Base-by-base conservation (phyloP, 2,113 vertebrate genomes). In the Anolis carolinensis region DNA sequence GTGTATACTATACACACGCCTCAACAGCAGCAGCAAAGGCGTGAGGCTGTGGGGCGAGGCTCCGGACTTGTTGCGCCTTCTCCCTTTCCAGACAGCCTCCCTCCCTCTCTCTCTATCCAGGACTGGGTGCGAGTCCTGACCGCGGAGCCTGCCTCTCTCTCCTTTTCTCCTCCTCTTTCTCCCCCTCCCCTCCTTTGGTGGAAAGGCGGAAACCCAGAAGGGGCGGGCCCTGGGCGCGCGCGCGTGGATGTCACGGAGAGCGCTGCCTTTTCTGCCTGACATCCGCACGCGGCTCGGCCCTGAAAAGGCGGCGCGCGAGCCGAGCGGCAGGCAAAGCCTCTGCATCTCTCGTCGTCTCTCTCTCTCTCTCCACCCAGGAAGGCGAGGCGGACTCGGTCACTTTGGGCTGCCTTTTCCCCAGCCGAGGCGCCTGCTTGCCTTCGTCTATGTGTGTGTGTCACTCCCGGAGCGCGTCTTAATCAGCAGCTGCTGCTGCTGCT, bases 171-270 rank as follows among this genome's bases (percentile, higher is more conserved):
- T 5, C 5, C 39, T 44, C 39, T 44, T 44, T 44, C 55, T 18
- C 18, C 30, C 5, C 55, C 16, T 30, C 30, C 30, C 6, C 30
- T 44, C 84, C 32, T 23, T 32, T 13, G 32, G 18, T 44, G 39
- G 39, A 44, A 44, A 44, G 39, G 39, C 63, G 95, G 96, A 85
- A 91, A 92, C 95, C 95, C 95, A 94, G 88, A 93, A 93, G 96
- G 96, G 97, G 97, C 97, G 97, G 97, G 94, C 93, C 96, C 95
- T 96, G 97, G 96, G 96, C 96, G 95, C 96, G 96, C 96, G 96
- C 97, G 97, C 98, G 97, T 44, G 39, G 39, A 44, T 44, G 39
- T 44, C 39, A 96, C 96, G 91, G 87, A 96, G 96, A 94, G 97
- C 92, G 93, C 94, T 83, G 96, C 95, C 97, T 95, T 44, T 92